Evolutionary conservation across 2,113 vertebrate genomes (phyloP).

Genomic region (Peromyscus polionotus): DNA sequence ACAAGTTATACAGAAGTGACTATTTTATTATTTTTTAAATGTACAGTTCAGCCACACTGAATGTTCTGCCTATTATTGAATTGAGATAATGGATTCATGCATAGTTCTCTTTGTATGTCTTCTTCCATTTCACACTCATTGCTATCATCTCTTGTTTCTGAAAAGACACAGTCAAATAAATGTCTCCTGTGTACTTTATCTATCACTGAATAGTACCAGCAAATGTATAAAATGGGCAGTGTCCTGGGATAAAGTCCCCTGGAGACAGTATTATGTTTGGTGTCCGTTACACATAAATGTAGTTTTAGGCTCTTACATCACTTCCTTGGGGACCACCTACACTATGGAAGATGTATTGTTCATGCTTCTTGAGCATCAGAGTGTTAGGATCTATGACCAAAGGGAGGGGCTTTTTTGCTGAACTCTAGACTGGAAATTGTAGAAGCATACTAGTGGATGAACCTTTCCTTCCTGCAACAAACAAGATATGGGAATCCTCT

Average conservation of each 20-base stretch:
- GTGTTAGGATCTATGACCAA: not conserved
- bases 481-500: not conserved
- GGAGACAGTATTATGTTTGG: not conserved
- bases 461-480: not conserved
- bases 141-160: not conserved
- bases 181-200: not conserved
- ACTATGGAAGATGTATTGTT: not conserved
- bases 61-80: not conserved
- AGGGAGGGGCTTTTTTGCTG: rapidly evolving
- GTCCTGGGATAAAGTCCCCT: not conserved
- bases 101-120: not conserved
- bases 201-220: not conserved
- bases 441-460: not conserved
- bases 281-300: not conserved
- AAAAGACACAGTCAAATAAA: not conserved
- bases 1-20: not conserved
- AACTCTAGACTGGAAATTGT: not conserved
- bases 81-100: not conserved
- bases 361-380: not conserved
- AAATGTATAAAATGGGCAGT: not conserved
- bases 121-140: not conserved
- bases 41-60: not conserved
- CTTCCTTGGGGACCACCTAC: not conserved
- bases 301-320: not conserved
- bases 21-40: not conserved